These are phyloP conservation scores for Thalassophryne amazonica DNA, from an alignment of 2,797 vertebrate species.

Conservation along the genomic window DNA sequence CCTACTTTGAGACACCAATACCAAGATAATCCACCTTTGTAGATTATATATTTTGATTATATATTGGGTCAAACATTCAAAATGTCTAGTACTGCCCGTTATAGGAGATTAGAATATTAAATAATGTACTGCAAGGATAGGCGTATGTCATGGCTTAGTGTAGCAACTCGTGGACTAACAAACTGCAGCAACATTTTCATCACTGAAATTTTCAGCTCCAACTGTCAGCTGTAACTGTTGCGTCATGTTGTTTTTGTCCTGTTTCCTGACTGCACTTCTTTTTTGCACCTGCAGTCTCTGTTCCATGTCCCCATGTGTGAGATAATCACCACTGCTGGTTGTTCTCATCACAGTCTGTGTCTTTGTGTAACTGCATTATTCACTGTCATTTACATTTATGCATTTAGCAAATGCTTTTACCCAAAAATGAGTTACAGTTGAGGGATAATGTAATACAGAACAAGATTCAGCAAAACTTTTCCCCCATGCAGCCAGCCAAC, in stretches of 20 bases:
- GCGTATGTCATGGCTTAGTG: background rate
- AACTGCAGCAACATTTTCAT: conserved; percentile 41
- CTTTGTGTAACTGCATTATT: background rate
- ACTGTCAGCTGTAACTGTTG: conserved; percentile 31
- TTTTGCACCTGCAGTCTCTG: conserved; percentile 4
- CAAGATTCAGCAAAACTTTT: conserved; percentile 7
- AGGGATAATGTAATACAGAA: background rate
- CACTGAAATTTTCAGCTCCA: conserved; percentile 1
- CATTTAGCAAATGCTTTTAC: no score
- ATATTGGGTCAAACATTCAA: no score
- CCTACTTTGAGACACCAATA: no score
- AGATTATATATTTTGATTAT: no score
- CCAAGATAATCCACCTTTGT: no score
- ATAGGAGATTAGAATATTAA: no score
- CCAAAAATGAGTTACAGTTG: no score
- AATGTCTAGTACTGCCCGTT: no score
- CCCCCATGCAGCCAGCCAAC: conserved; percentile 9
- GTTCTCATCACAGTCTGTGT: background rate
- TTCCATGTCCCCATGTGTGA: conserved; percentile 3
- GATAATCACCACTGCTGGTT: conserved; percentile 14
- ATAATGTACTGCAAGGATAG: background rate
- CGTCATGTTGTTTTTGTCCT: conserved; percentile 15
- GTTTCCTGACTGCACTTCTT: conserved; percentile 4
- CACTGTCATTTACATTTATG: no score
- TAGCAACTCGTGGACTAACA: background rate